These are phyloP conservation scores for Rhabdomys dilectus DNA, from an alignment of 2,113 vertebrate genomes.

Conservation along the genomic window DNA sequence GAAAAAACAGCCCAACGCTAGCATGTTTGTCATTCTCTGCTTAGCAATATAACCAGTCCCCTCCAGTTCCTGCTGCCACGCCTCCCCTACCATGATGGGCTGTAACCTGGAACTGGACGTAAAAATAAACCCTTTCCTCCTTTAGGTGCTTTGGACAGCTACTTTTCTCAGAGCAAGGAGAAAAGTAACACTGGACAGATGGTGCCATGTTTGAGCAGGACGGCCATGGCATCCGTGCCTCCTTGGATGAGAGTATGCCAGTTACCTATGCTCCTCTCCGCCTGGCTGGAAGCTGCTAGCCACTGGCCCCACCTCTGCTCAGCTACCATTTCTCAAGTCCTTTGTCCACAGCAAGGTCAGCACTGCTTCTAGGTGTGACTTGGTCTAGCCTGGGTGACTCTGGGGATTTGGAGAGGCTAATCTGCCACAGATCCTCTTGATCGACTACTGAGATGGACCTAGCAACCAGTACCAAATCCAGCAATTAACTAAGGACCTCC, in stretches of 20 bases:
- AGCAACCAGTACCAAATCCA: no score
- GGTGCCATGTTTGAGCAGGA: background rate
- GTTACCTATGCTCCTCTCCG: background rate
- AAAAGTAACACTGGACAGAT: background rate
- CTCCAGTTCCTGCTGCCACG: background rate
- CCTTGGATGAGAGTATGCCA: background rate
- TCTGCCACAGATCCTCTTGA: background rate
- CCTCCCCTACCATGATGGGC: background rate
- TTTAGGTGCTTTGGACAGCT: background rate
- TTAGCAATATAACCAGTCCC: background rate
- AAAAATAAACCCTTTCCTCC: background rate
- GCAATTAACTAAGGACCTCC: no score
- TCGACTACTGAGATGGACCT: background rate
- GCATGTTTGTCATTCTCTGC: background rate
- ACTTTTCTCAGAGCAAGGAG: background rate
- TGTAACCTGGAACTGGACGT: no score
- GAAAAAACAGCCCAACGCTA: background rate
- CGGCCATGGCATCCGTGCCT: background rate
- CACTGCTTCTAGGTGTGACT: background rate
- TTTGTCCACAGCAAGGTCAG: background rate
- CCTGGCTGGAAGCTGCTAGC: background rate
- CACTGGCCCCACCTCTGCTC: background rate
- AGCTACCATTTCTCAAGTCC: background rate
- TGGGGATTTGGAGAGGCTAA: background rate
- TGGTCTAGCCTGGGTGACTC: background rate